These are phyloP conservation scores for Conomelus anceps DNA, from an alignment of 2,888 invertebrate species.

Conservation along the genomic window DNA sequence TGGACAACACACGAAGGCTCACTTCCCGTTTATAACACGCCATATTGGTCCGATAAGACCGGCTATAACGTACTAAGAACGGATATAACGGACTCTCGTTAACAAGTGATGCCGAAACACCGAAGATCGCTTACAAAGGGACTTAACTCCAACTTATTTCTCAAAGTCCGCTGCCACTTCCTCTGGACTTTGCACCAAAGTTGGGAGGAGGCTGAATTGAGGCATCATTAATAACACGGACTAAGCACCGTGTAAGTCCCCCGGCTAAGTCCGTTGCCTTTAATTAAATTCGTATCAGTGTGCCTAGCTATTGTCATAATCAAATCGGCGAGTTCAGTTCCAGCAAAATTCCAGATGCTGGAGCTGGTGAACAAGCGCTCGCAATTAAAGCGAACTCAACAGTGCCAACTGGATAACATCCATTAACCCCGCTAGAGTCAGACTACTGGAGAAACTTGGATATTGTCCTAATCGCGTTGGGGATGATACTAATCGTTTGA, in stretches of 20 bases:
- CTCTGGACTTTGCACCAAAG: neutral
- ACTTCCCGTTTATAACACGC: too few species aligned
- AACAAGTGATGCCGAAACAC: neutral
- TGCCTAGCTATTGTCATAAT: neutral
- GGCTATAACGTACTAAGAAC: neutral
- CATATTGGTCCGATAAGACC: neutral
- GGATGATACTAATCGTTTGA: neutral
- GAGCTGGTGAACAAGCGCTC: neutral
- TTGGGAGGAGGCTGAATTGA: neutral
- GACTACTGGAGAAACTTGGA: too few species aligned
- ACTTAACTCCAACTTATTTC: neutral
- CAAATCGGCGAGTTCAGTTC: neutral
- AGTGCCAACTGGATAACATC: neutral
- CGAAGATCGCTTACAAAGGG: neutral
- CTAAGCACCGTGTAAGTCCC: neutral
- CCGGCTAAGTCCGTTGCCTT: neutral
- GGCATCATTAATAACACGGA: neutral
- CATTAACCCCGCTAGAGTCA: neutral
- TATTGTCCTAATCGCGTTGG: neutral
- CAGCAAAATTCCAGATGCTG: neutral
- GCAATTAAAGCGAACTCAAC: neutral
- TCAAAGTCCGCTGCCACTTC: too few species aligned
- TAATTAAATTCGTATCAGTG: neutral
- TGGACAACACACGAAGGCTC: too few species aligned
- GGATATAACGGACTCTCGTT: neutral